A percentile compares a stretch with the other conserved stretches of the same genome.
Evolutionary conservation across 2,888 invertebrate species (phyloP).

Genomic region (Morinoia aosen): DNA sequence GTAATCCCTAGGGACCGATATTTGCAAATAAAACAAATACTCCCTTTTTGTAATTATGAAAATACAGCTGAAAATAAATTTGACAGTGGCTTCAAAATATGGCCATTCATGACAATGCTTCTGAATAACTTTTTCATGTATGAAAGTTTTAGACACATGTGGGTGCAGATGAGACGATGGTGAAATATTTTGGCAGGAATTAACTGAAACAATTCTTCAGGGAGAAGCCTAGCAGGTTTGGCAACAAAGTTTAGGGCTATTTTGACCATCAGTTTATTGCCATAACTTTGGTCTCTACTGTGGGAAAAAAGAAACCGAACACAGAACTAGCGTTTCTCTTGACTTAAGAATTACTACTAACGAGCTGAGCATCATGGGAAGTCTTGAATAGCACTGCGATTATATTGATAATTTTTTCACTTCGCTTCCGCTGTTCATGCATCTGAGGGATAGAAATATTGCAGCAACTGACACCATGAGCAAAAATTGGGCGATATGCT

Average conservation of each 20-base stretch:
- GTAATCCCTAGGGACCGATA: no score
- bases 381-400: background rate
- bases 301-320: background rate
- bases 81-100: slow-evolving; percentile 13
- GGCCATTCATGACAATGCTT: background rate
- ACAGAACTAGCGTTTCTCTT: background rate
- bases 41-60: background rate
- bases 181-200: slow-evolving; percentile 3
- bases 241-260: background rate
- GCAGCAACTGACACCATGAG: background rate
- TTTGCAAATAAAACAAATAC: no score
- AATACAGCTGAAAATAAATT: background rate
- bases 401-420: no score
- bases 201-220: background rate
- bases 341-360: no score
- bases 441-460: slow-evolving; percentile 41
- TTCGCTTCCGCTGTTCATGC: slow-evolving; percentile 5
- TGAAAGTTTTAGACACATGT: background rate
- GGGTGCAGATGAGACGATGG: background rate
- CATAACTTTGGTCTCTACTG: background rate
- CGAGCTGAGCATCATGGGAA: background rate
- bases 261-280: background rate
- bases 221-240: no score
- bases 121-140: background rate
- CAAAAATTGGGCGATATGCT: background rate